Conservation (phyloP, 2,797 vertebrate genomes). For the Geotrypetes seraphini region DNA sequence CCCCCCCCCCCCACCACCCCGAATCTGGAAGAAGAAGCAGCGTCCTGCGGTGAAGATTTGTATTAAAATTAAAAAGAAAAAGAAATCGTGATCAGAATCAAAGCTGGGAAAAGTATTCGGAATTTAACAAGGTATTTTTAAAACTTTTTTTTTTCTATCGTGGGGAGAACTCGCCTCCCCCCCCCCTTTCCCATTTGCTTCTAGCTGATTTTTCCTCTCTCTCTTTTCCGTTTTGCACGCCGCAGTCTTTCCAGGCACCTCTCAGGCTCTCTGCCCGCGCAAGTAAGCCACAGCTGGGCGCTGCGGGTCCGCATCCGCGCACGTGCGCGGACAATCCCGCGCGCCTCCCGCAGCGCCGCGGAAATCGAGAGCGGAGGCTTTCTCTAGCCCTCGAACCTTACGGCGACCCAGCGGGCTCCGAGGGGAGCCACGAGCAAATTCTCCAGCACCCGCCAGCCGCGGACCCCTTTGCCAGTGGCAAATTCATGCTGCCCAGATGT, state of each 20-base stretch:
- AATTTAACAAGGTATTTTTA: constrained; percentile 48
- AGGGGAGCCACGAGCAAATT: constrained; percentile 37
- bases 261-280: constrained; percentile 46
- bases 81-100: constrained; percentile 47
- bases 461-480: too few relatives aligned
- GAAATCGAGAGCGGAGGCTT: too few relatives aligned
- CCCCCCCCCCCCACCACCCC: constrained; percentile 48
- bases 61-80: too few relatives aligned
- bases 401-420: too few relatives aligned
- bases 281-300: constrained; percentile 41
- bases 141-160: too few relatives aligned
- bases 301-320: constrained; percentile 46
- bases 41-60: constrained; percentile 47
- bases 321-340: too few relatives aligned
- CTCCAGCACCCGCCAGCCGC: constrained; percentile 39
- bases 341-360: too few relatives aligned
- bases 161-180: too few relatives aligned
- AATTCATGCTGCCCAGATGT: too few relatives aligned
- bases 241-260: constrained; percentile 48
- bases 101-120: constrained; percentile 55
- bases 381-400: constrained; percentile 46
- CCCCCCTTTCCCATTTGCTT: too few relatives aligned
- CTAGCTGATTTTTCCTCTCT: constrained; percentile 37
- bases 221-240: constrained; percentile 46
- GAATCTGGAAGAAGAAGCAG: constrained; percentile 47